phyloP scores from a whole-genome alignment of 2,888 invertebrate genomes.

The Pachycephus smyrnensis region DNA sequence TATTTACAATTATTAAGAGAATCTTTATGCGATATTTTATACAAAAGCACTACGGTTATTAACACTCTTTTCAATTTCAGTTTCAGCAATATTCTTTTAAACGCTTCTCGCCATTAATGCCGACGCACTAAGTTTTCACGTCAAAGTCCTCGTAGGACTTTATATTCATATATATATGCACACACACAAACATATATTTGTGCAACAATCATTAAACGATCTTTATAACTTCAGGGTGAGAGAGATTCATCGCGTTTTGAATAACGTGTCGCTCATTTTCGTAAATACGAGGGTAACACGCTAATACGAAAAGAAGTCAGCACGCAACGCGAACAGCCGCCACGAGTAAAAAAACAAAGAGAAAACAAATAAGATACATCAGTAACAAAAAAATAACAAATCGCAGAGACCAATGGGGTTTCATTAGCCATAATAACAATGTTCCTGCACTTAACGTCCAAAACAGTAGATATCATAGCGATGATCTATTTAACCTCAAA shows the following conservation, averaged over 20 bases:
- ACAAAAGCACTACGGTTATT: background rate
- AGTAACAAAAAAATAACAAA: background rate
- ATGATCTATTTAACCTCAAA: too few species aligned
- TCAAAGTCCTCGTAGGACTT: background rate
- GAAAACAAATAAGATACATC: background rate
- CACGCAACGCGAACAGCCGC: background rate
- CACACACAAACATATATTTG: background rate
- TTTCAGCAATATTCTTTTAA: background rate
- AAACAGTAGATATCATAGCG: background rate
- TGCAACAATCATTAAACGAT: background rate
- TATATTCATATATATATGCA: background rate
- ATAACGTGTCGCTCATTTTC: background rate
- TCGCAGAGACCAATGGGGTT: background rate
- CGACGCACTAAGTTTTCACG: background rate
- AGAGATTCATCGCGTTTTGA: background rate
- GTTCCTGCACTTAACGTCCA: background rate
- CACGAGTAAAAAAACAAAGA: background rate
- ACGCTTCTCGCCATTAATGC: background rate
- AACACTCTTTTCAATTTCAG: background rate
- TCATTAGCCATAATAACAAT: background rate
- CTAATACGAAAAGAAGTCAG: background rate
- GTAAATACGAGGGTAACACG: background rate
- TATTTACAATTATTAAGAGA: background rate
- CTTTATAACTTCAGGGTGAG: background rate
- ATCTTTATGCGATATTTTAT: background rate